phyloP scores from a whole-genome alignment of 2,797 vertebrate genomes.

The Rhincodon typus region DNA sequence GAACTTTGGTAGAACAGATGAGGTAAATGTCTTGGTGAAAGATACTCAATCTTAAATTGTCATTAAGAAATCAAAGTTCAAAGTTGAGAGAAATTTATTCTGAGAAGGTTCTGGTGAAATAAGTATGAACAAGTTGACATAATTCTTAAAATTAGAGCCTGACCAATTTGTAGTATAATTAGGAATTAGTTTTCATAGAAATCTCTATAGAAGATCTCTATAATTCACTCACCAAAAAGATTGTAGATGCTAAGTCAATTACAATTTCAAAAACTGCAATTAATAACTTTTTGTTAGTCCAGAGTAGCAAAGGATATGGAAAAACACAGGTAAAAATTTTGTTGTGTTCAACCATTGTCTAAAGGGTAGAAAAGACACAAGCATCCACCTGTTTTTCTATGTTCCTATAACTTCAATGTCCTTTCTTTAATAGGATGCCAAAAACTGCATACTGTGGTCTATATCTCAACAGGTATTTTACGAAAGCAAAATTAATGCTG shows the following conservation, averaged over 20 bases:
- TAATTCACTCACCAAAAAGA: not conserved
- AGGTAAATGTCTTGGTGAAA: not conserved
- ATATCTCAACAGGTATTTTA: not conserved
- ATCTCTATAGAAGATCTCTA: not conserved
- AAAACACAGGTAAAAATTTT: not conserved
- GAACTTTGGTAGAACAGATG: not conserved
- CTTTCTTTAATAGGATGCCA: not conserved
- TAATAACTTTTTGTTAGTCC: not conserved
- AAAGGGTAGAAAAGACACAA: not conserved
- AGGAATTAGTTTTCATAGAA: not conserved
- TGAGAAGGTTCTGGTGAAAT: not conserved
- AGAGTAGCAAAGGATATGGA: not conserved
- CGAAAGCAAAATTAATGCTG: not conserved
- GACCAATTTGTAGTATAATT: not conserved
- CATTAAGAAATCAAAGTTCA: not conserved
- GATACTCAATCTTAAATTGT: not conserved
- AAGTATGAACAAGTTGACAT: not conserved
- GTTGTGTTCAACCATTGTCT: not conserved
- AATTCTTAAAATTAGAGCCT: not conserved
- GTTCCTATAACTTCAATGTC: not conserved
- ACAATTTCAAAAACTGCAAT: not conserved
- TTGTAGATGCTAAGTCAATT: not conserved
- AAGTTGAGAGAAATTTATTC: not conserved
- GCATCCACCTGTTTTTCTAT: not conserved
- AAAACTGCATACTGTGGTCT: not conserved